A percentile compares a stretch with the other conserved stretches of the same genome.
Conservation (phyloP, 1,140 invertebrate genomes). For the Papilio dardanus region DNA sequence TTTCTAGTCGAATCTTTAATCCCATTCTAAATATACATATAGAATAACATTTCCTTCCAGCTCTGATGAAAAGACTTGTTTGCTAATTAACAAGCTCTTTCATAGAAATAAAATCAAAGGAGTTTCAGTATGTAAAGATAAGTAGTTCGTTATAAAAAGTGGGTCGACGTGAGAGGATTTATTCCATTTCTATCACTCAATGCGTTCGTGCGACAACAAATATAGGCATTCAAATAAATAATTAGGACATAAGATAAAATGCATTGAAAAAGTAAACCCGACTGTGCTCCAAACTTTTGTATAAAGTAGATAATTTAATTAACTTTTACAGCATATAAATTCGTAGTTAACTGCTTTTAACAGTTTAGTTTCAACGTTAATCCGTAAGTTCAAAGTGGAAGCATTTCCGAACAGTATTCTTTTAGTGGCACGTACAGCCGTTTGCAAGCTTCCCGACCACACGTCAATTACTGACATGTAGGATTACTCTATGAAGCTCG, state of each 20-base stretch:
- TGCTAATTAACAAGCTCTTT: background rate
- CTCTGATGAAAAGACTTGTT: background rate
- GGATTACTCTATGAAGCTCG: background rate
- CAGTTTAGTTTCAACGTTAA: background rate
- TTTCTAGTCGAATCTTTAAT: background rate
- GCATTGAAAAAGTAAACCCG: no score
- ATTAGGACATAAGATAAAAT: no score
- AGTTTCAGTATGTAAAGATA: background rate
- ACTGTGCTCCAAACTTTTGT: no score
- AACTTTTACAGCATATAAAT: background rate
- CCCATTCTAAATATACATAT: no score
- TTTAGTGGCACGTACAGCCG: background rate
- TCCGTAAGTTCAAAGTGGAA: background rate
- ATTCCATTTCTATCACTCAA: background rate
- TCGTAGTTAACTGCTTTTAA: background rate
- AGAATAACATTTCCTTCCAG: background rate
- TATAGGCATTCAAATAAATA: no score
- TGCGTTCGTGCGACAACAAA: background rate
- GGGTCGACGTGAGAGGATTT: constrained; percentile 5
- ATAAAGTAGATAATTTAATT: no score
- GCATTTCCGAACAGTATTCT: background rate
- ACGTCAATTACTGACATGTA: background rate
- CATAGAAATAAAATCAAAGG: background rate
- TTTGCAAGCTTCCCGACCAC: background rate
- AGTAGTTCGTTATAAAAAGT: constrained; percentile 10